Percentiles rank a stretch among this genome's conserved stretches.
Conservation (phyloP, 1,140 invertebrate genomes). For the Bathynomus jamesi region DNA sequence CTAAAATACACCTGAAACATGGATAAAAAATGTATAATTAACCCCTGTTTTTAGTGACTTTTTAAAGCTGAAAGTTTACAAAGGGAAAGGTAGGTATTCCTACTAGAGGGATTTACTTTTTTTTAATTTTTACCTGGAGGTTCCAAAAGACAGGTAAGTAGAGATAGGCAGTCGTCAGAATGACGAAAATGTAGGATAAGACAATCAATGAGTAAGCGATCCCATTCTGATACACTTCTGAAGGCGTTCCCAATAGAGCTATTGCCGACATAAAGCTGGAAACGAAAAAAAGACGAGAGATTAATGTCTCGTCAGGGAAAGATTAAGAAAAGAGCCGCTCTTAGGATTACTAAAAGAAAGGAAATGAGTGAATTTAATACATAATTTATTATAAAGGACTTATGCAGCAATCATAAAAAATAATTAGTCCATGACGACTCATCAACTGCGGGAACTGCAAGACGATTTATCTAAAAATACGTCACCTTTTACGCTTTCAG, state of each 20-base stretch:
- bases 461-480: too few relatives aligned
- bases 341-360: too few relatives aligned
- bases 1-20: background rate
- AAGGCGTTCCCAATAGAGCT: constrained; percentile 75
- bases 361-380: too few relatives aligned
- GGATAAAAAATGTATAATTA: background rate
- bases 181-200: constrained; percentile 62
- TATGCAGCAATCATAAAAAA: too few relatives aligned
- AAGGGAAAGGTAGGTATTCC: background rate
- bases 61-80: background rate
- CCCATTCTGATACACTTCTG: constrained; percentile 67
- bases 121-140: constrained; percentile 58
- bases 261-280: constrained; percentile 78
- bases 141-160: constrained; percentile 86
- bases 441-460: too few relatives aligned
- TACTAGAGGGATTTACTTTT: background rate
- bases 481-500: too few relatives aligned
- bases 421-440: too few relatives aligned
- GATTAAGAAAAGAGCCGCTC: too few relatives aligned
- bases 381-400: too few relatives aligned
- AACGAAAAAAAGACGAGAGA: too few relatives aligned
- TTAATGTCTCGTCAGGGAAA: too few relatives aligned
- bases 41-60: background rate
- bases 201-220: constrained; percentile 73
- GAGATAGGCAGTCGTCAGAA: constrained; percentile 69